A percentile compares a stretch with the other conserved stretches of the same genome.
Evolutionary conservation across 2,113 vertebrate species (phyloP).

Genomic region (Rostratula benghalensis): DNA sequence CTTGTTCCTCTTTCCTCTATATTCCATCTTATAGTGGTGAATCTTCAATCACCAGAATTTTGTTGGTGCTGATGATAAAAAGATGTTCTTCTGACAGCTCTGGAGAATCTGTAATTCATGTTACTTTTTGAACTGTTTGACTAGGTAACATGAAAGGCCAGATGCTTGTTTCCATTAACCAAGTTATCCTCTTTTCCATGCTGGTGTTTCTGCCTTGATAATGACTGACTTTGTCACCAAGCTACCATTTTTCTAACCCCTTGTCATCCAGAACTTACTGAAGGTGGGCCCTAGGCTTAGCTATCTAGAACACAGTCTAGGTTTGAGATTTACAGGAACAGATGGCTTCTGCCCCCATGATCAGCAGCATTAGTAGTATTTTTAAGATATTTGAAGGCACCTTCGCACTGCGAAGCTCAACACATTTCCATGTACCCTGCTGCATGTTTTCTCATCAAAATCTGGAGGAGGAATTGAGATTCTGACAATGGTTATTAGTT

Average conservation of each 20-base stretch:
- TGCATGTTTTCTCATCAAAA: neutral
- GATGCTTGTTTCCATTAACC: neutral
- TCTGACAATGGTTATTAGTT: neutral
- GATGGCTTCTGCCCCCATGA: neutral
- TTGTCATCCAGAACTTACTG: neutral
- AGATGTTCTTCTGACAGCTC: neutral
- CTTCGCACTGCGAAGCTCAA: conserved; percentile 1
- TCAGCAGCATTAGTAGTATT: neutral
- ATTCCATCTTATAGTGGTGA: neutral
- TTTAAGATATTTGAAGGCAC: conserved; percentile 18
- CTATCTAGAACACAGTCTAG: neutral
- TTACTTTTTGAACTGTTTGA: neutral
- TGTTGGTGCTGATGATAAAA: neutral
- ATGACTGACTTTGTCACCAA: neutral
- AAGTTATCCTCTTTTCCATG: neutral
- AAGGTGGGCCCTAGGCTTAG: neutral
- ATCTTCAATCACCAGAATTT: neutral
- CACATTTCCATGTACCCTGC: neutral
- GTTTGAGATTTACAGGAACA: neutral
- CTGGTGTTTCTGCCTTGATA: neutral
- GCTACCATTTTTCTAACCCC: neutral
- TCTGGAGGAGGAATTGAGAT: conserved; percentile 4
- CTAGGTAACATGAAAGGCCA: neutral
- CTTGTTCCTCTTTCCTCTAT: neutral
- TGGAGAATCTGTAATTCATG: neutral